Base-by-base conservation (phyloP, 2,888 invertebrate species). In the Trachelus troglodyta region DNA sequence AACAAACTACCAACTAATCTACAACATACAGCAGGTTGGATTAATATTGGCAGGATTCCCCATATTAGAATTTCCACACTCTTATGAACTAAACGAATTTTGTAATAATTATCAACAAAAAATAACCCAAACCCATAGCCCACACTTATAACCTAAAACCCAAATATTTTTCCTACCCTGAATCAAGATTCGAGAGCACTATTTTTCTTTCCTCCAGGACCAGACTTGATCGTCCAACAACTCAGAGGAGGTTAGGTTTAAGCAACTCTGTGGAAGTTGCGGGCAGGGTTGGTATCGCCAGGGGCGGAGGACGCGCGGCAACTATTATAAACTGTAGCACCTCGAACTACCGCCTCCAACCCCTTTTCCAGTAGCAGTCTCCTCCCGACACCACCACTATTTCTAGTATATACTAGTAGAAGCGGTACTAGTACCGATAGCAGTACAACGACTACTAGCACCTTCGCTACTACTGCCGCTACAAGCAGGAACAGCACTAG, bases 321-420 rank as follows among this genome's bases (percentile, higher is more conserved):
- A 91, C 91, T 91, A 91, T 91, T 91, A 91, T 91, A 91, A 91
- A 91, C 91, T 91, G 90, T 91, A 91, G 91, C 90, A 90, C 91
- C 91, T 91, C 91, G 90, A 90, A 90, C 90, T 90, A 90, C 90
- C 90, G 89, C 90, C 89, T 89, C 88, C 85, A 81, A 84, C 87
- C 85, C 83, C 83, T 84, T 81, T 77, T 79, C 84, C 82, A 56
- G 56, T 56, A 56, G 56, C 56, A 56, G 56, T 56, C 56, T 81
- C 80, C 82, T 80, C 81, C 74, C 76, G 69, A 74, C 40, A 69
- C 40, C 81, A 79, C 85, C 84, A 82, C 82, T 85, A 81, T 82
- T 82, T 85, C 82, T 82, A 56, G 56, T 56, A 56, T 34, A 12
- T 23, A 34, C 33, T 4, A 23, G 31, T 34, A 34, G 15, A 15